Evolutionary conservation across 2,888 invertebrate genomes (phyloP).

Genomic region (Cryptus armator): DNA sequence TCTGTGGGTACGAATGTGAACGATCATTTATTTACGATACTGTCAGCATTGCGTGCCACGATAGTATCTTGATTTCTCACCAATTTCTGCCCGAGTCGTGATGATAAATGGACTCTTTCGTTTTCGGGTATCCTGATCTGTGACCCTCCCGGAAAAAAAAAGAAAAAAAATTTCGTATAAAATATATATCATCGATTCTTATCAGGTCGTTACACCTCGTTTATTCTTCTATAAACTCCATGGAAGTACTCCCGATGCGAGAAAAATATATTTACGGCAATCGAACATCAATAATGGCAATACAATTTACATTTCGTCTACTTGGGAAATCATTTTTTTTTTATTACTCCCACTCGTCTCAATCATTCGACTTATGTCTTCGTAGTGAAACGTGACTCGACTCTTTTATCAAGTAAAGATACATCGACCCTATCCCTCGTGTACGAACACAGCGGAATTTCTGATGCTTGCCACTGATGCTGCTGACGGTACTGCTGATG

Average conservation of each 20-base stretch:
- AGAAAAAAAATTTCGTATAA: neutral
- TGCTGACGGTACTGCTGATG: conserved; percentile 23
- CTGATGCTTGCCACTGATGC: conserved; percentile 23
- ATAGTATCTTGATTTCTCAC: conserved; percentile 64
- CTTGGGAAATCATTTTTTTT: neutral
- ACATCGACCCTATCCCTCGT: neutral
- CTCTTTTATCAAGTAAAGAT: neutral
- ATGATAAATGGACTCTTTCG: conserved; percentile 57
- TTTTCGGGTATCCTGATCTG: neutral
- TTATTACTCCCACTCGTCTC: neutral
- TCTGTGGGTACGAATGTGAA: conserved; percentile 40
- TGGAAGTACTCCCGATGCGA: neutral
- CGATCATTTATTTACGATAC: conserved; percentile 60
- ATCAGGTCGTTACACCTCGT: conserved; percentile 12
- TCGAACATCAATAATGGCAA: neutral
- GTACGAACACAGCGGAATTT: neutral
- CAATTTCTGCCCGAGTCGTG: conserved; percentile 46
- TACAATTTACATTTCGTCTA: neutral
- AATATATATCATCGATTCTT: conserved; percentile 14
- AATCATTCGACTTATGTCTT: neutral
- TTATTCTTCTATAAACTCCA: neutral
- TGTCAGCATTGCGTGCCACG: conserved; percentile 42
- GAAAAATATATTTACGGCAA: neutral
- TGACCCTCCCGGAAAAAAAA: neutral
- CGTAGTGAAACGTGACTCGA: neutral